A percentile compares a stretch with the other conserved stretches of the same genome.
phyloP scores from a whole-genome alignment of 2,113 vertebrate species.

The Lepus americanus region DNA sequence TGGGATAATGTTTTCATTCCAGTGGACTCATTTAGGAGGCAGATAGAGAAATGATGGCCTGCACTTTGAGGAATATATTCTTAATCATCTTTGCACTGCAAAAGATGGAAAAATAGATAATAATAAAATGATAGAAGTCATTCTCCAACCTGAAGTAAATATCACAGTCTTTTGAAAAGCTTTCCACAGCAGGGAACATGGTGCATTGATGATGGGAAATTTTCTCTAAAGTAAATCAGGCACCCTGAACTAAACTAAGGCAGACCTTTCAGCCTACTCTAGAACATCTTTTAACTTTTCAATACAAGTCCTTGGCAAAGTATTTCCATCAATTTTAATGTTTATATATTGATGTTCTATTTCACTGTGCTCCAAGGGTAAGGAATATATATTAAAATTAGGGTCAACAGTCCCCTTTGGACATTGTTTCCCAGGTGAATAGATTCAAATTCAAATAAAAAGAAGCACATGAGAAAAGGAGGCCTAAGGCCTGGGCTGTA shows the following conservation, averaged over 20 bases:
- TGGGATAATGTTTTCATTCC: not conserved
- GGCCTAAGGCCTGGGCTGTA: not conserved
- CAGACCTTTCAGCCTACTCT: not conserved
- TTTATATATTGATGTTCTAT: not conserved
- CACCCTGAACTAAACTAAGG: not conserved
- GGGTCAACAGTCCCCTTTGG: not conserved
- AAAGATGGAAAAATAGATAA: not conserved
- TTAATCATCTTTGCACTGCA: not conserved
- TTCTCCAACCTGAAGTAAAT: not conserved
- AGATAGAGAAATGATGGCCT: not conserved
- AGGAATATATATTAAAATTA: not conserved
- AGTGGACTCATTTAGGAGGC: not conserved
- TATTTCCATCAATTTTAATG: not conserved
- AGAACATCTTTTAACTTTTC: not conserved
- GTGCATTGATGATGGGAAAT: not conserved
- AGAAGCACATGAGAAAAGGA: not conserved
- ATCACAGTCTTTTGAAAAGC: not conserved
- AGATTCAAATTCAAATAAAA: not conserved
- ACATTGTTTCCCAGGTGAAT: not conserved
- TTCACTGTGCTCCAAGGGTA: not conserved
- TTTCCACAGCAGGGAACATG: not conserved
- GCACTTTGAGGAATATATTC: not conserved
- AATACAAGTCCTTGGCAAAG: not conserved
- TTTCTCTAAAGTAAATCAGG: not conserved
- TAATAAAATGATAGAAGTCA: not conserved